Conservation (phyloP, 1,140 invertebrate species). For the Nixonia krombeini region DNA sequence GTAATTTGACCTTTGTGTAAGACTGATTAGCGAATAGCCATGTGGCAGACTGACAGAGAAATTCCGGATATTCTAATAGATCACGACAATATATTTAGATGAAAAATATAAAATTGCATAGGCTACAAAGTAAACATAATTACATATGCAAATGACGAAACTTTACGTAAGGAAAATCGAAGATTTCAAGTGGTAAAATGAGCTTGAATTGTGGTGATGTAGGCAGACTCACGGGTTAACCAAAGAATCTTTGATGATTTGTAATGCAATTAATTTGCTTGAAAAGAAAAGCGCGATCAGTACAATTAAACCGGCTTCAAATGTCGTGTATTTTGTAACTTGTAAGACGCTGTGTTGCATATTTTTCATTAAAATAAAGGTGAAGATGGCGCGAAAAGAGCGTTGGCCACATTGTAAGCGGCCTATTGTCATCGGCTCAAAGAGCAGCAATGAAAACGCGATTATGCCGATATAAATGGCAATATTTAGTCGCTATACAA, state of each 20-base stretch:
- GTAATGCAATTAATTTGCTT: not conserved
- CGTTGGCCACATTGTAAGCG: conserved; percentile 57
- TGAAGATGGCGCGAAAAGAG: conserved; percentile 59
- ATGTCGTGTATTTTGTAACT: not conserved
- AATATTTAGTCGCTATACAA: conserved; percentile 40
- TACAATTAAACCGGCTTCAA: not conserved
- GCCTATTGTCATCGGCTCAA: conserved; percentile 52
- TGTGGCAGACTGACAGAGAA: conserved; percentile 38
- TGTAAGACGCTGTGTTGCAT: not conserved
- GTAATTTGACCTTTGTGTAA: conserved; percentile 9
- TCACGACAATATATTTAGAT: not conserved
- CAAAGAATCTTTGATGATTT: conserved; percentile 40
- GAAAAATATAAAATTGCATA: not conserved
- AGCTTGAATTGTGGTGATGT: not conserved
- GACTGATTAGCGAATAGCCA: conserved; percentile 18
- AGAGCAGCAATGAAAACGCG: conserved; percentile 1
- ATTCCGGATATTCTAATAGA: not conserved
- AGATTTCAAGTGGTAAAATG: not conserved
- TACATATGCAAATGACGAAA: not conserved
- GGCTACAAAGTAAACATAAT: not conserved
- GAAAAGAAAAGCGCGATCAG: not conserved
- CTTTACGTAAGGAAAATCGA: not conserved
- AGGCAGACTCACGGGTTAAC: conserved; percentile 36
- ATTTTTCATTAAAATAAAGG: conserved; percentile 34
- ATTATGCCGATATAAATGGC: conserved; percentile 6